Evolutionary conservation across 1,140 invertebrate species (phyloP), one percentile per base, ranked within the genome.

Genomic region (Potamilus streckersoni): DNA sequence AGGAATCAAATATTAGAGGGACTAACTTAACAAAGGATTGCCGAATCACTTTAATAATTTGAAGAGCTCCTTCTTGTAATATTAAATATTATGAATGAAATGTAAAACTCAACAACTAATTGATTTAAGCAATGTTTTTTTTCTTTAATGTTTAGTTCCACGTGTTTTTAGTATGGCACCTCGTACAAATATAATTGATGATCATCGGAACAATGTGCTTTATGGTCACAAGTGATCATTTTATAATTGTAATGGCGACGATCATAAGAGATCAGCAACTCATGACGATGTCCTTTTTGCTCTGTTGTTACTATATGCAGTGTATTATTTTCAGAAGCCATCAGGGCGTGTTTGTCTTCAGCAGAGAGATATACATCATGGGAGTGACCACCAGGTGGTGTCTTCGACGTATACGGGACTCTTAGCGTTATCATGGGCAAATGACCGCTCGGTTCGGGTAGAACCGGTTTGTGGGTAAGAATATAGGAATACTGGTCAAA

Each of bases 261-360:
- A 8, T 49, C 14, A 14, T 63, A 13, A 17, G 61, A 58, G 12
- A 74, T 62, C 55, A 49, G 17, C 14, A 78, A n/a, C n/a, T 64
- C 38, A 60, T 82, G 81, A 1, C 74, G 73, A 55, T 82, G 81
- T 12, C 75, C 75, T 38, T 78, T 71, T 38, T 71, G 67, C 12
- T 77, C 66, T 1, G 73, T 64, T 6, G 79, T 82, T 14, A 57
- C 69, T 20, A 78, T 62, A n/a, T 16, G 38, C 4, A 78, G 63
- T 1, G 56, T 65, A 17, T 61, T 69, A 6, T 27, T 65, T 56
- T 60, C 23, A 38, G 38, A 38, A 4, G 38, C 38, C 38, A 38
- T 38, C 1, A 80, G 49, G 6, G 19, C n/a, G 2, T 27, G 49
- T 61, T 74, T 61, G 20, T 80, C 71, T 57, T 71, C 72, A 8